Evolutionary conservation across 1,140 invertebrate genomes (phyloP), one percentile per base, ranked within the genome.

Genomic region (Drosophila obscura): DNA sequence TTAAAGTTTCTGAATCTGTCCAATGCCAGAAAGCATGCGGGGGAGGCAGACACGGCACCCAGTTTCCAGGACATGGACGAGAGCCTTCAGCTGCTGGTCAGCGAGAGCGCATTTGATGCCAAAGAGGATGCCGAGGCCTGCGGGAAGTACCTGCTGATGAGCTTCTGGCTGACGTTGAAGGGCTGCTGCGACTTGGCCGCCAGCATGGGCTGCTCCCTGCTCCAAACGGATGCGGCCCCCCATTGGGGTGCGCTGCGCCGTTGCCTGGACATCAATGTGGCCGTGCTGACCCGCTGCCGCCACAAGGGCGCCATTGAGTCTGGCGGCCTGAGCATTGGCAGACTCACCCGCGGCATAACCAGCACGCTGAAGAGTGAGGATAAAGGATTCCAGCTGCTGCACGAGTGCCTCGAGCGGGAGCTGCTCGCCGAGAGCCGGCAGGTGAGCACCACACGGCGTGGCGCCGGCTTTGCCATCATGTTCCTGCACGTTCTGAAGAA

Each of bases 261-360:
- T 76, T 94, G 94, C 75, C 91, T 94, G 9, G 87, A 94, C 43
- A 93, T 96, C 24, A 94, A 95, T 35, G 92, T 93, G 57, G 92
- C 91, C 24, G 94, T 96, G 50, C 90, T 96, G 51, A 94, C 94
- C 45, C 95, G 94, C 24, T 96, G 95, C 79, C 93, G 96, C 8
- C 96, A 96, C 82, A 96, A 97, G 93, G 96, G 96, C 46, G 96
- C 94, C 24, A 96, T 97, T 57, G 96, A 97, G 92, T 93, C 94
- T 13, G 95, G 95, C 2, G 95, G 95, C 3, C 66, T 92, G 53
- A 92, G 94, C 39, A 92, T 96, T 24, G 90, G 90, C 26, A 77
- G 80, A 48, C 63, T 91, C 1, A 88, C 87, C 3, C 78, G 84
- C 28, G 57, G 44, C 0, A 75, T 91, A 0, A 87, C 79, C 35